Percentiles rank a stretch among this genome's conserved stretches.
Evolutionary conservation across 2,113 vertebrate genomes (phyloP).

Genomic region (Mustelus asterias): DNA sequence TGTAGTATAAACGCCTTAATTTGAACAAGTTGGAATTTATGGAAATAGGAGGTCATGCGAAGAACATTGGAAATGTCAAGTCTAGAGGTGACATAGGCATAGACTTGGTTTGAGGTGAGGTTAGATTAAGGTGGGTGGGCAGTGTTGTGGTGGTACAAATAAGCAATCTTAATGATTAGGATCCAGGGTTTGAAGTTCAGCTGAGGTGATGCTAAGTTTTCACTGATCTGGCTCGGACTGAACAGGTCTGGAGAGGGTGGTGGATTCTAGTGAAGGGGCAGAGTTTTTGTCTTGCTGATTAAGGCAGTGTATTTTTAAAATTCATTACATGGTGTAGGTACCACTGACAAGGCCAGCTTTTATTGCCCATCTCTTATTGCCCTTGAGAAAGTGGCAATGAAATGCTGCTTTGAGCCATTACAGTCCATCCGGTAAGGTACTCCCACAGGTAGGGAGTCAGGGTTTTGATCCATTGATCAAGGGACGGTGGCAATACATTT

Average conservation of each 20-base stretch:
- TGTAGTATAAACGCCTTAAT: neutral
- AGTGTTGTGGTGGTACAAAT: neutral
- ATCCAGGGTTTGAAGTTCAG: no score
- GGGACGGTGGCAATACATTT: no score
- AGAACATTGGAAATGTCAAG: neutral
- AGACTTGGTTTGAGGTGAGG: neutral
- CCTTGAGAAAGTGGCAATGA: neutral
- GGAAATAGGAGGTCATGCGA: neutral
- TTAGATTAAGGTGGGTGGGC: no score
- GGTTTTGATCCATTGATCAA: neutral
- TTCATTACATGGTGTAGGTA: neutral
- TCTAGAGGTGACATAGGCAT: neutral
- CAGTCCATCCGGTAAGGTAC: neutral
- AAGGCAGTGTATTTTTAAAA: neutral
- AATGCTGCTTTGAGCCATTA: neutral
- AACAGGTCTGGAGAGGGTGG: no score
- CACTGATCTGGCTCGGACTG: no score
- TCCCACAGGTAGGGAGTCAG: neutral
- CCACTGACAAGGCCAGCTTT: neutral
- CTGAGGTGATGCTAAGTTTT: no score
- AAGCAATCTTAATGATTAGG: neutral
- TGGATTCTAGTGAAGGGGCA: no score
- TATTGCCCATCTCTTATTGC: neutral
- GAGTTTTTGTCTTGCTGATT: no score
- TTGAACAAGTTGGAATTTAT: neutral